A percentile compares a stretch with the other conserved stretches of the same genome.
These are phyloP conservation scores for Volucella bombylans DNA, from an alignment of 2,888 invertebrate species.

Conservation along the genomic window DNA sequence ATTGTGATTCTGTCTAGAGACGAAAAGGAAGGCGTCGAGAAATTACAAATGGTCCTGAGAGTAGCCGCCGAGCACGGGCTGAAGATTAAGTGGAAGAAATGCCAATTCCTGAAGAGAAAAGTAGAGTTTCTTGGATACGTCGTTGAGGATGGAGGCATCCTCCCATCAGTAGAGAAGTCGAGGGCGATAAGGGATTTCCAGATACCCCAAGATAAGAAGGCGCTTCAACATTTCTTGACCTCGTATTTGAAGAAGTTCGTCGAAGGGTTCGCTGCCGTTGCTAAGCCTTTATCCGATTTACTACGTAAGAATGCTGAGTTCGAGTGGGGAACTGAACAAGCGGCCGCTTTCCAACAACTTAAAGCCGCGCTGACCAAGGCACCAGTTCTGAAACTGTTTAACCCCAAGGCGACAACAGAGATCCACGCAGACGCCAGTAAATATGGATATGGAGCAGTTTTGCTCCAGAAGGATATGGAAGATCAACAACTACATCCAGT, in stretches of 20 bases:
- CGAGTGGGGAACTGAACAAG: background rate
- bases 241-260: conserved; percentile 68
- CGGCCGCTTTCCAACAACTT: conserved; percentile 71
- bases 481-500: conserved; percentile 39
- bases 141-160: conserved; percentile 66
- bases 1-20: too few relatives aligned
- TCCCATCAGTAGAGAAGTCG: conserved; percentile 71
- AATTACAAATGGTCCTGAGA: too few relatives aligned
- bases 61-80: too few relatives aligned
- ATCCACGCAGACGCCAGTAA: conserved; percentile 55
- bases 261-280: background rate
- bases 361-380: background rate
- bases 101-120: background rate
- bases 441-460: conserved; percentile 45
- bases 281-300: too few relatives aligned
- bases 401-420: conserved; percentile 31
- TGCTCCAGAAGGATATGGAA: conserved; percentile 41
- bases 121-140: conserved; percentile 16
- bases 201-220: conserved; percentile 69
- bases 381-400: conserved; percentile 51
- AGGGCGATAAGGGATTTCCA: conserved; percentile 74
- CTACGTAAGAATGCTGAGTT: too few relatives aligned
- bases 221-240: conserved; percentile 75
- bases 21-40: too few relatives aligned
- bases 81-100: conserved; percentile 2